These are phyloP conservation scores for Potamilus streckersoni DNA, from an alignment of 1,140 invertebrate species.

Conservation along the genomic window DNA sequence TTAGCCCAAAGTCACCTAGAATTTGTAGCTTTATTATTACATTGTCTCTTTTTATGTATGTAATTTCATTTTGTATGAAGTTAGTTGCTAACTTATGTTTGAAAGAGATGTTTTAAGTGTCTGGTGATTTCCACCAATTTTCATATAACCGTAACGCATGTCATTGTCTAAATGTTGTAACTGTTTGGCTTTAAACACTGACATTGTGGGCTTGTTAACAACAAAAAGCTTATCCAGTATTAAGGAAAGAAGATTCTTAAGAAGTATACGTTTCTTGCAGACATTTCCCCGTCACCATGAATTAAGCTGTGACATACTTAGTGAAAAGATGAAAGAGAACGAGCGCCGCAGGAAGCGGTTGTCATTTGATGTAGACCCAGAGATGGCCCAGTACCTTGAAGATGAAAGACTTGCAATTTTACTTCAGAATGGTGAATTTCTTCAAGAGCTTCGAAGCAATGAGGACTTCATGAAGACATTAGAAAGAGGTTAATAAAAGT, in stretches of 20 bases:
- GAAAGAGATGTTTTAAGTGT: too few species aligned
- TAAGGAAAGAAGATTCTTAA: too few species aligned
- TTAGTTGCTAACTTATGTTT: too few species aligned
- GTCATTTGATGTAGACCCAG: constrained; percentile 66
- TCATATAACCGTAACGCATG: too few species aligned
- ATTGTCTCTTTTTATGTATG: too few species aligned
- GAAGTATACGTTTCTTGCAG: constrained; percentile 24
- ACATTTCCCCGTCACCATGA: constrained; percentile 55
- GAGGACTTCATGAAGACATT: constrained; percentile 89
- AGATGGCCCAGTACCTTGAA: constrained; percentile 72
- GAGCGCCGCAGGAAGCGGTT: constrained; percentile 57
- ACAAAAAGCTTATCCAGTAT: too few species aligned
- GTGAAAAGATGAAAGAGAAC: constrained; percentile 70
- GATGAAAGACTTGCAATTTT: constrained; percentile 82
- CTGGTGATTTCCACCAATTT: too few species aligned
- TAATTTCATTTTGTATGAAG: too few species aligned
- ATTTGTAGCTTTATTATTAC: too few species aligned
- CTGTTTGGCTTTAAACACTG: background rate
- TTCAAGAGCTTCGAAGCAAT: constrained; percentile 88
- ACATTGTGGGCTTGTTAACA: background rate
- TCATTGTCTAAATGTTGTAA: background rate
- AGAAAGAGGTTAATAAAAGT: constrained; percentile 69
- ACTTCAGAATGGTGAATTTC: constrained; percentile 93
- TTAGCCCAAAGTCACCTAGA: too few species aligned
- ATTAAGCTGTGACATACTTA: constrained; percentile 64